Evolutionary conservation across 1,140 invertebrate species (phyloP).

Genomic region (Eueides isabella): DNA sequence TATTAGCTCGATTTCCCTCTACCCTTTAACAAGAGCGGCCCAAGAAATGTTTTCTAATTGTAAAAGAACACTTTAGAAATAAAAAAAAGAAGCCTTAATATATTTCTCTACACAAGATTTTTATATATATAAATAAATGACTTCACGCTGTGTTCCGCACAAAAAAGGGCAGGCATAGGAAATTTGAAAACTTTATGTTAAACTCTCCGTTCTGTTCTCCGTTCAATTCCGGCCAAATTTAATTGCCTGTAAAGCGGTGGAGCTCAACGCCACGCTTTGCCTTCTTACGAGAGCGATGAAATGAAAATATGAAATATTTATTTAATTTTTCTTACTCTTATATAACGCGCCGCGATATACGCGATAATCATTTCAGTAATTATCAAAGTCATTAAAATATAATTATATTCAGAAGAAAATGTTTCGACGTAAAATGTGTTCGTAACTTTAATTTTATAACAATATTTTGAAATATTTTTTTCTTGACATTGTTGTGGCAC

Average conservation of each 20-base stretch:
- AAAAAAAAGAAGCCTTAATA: not conserved
- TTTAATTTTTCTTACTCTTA: not conserved
- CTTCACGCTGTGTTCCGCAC: too few relatives aligned
- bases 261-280: too few relatives aligned
- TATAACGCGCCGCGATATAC: not conserved
- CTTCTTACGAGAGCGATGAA: too few relatives aligned
- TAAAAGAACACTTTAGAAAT: too few relatives aligned
- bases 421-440: not conserved
- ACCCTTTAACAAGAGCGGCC: not conserved
- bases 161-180: too few relatives aligned
- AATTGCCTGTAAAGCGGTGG: too few relatives aligned
- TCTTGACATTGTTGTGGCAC: too few relatives aligned
- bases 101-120: not conserved
- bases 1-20: not conserved
- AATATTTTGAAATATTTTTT: not conserved
- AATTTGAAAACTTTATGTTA: too few relatives aligned
- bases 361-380: conserved; percentile 9
- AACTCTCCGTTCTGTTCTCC: too few relatives aligned
- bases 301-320: too few relatives aligned
- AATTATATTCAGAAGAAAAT: conserved; percentile 3
- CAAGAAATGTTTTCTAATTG: not conserved
- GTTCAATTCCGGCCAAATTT: too few relatives aligned
- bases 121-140: not conserved
- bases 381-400: conserved; percentile 4
- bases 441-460: not conserved